Evolutionary conservation across 2,797 vertebrate species (phyloP).

Genomic region (Pangasius djambal): DNA sequence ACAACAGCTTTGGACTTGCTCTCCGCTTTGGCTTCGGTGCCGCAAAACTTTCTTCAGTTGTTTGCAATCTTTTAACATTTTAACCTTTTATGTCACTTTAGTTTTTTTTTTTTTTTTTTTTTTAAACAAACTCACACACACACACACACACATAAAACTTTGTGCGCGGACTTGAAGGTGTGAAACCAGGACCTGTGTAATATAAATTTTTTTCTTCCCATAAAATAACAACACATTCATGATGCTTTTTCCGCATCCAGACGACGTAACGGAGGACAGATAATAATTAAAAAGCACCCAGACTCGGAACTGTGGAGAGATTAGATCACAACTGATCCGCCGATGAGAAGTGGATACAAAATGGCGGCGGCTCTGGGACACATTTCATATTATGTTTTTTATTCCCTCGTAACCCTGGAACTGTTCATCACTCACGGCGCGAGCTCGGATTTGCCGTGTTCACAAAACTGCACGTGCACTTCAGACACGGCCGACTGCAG

Average conservation of each 20-base stretch:
- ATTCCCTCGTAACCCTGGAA: conserved; percentile 70
- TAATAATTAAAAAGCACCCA: conserved; percentile 49
- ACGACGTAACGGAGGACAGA: conserved; percentile 27
- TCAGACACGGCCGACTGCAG: conserved; percentile 85
- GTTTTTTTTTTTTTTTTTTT: background rate
- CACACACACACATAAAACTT: background rate
- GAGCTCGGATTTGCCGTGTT: conserved; percentile 68
- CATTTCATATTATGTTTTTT: conserved; percentile 68
- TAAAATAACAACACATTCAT: background rate
- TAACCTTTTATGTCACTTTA: background rate
- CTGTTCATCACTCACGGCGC: conserved; percentile 60
- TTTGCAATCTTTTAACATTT: background rate
- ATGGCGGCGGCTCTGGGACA: conserved; percentile 80
- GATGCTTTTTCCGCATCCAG: background rate
- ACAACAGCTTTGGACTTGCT: conserved; percentile 41
- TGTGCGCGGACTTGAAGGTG: background rate
- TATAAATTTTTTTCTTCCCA: background rate
- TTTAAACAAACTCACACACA: background rate
- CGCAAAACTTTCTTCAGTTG: background rate
- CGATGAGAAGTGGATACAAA: conserved; percentile 66
- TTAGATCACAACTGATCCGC: conserved; percentile 11
- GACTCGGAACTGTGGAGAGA: background rate
- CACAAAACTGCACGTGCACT: conserved; percentile 82
- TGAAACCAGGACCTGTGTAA: background rate
- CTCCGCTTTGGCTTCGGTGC: background rate